Percentiles rank a stretch among this genome's conserved stretches.
These are phyloP conservation scores for Rhynchophorus ferrugineus DNA, from an alignment of 1,140 invertebrate species.

Conservation along the genomic window DNA sequence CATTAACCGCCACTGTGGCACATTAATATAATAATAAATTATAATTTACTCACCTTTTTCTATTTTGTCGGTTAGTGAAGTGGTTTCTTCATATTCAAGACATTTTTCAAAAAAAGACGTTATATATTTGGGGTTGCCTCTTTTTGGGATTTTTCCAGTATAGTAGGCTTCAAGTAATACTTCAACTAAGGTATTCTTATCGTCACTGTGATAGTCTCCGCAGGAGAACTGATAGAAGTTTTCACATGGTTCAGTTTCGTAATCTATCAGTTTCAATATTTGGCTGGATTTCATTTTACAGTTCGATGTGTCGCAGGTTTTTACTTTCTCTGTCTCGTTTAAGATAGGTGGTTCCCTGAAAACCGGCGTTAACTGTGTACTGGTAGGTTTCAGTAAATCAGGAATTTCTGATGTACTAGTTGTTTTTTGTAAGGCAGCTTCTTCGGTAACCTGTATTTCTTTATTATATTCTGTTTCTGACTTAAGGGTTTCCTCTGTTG, in stretches of 20 bases:
- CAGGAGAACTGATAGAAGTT: not conserved
- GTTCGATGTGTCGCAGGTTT: not conserved
- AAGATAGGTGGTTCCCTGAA: not conserved
- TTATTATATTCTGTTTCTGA: too few relatives aligned
- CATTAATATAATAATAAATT: not conserved
- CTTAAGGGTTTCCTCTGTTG: too few relatives aligned
- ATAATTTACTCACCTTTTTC: not conserved
- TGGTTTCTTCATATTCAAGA: not conserved
- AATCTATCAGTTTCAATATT: not conserved
- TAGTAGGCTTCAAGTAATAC: not conserved
- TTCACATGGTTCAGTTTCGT: not conserved
- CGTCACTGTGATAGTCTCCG: not conserved
- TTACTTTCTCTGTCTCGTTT: not conserved
- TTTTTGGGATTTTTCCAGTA: not conserved
- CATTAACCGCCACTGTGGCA: too few relatives aligned
- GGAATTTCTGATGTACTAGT: too few relatives aligned
- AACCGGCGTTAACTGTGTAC: not conserved
- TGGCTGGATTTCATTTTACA: not conserved
- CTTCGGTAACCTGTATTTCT: too few relatives aligned
- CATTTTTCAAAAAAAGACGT: not conserved
- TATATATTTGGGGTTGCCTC: not conserved
- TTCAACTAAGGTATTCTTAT: not conserved
- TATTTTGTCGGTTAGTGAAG: not conserved
- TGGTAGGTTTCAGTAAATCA: not conserved
- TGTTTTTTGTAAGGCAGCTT: too few relatives aligned